Conservation (phyloP, 2,113 vertebrate genomes). For the Oophaga pumilio region DNA sequence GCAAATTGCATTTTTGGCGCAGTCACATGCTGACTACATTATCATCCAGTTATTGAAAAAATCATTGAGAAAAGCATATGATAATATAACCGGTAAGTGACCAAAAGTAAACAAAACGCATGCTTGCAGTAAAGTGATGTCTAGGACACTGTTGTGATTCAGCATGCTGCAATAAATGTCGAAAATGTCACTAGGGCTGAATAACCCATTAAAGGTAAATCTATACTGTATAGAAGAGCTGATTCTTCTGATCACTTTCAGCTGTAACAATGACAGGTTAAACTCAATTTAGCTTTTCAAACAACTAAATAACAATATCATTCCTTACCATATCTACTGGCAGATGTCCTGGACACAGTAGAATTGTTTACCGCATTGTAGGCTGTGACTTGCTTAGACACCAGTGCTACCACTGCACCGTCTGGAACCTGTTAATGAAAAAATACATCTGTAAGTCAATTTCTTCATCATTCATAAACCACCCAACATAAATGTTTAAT, state of each 20-base stretch:
- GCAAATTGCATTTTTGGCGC: too few relatives aligned
- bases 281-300: background rate
- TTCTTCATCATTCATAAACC: background rate
- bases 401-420: constrained; percentile 91
- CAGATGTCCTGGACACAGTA: constrained; percentile 93
- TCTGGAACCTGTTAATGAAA: constrained; percentile 83
- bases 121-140: too few relatives aligned
- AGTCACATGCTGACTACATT: too few relatives aligned
- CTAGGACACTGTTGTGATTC: too few relatives aligned
- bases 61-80: too few relatives aligned
- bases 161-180: too few relatives aligned
- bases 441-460: background rate
- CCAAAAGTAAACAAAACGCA: too few relatives aligned
- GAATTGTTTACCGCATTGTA: constrained; percentile 98
- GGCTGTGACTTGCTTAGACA: constrained; percentile 96
- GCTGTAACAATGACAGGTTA: background rate
- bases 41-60: too few relatives aligned
- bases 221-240: background rate
- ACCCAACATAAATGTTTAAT: background rate
- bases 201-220: too few relatives aligned
- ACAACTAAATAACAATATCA: background rate
- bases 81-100: too few relatives aligned
- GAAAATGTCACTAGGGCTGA: too few relatives aligned
- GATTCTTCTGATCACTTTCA: background rate
- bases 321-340: constrained; percentile 92